These are phyloP conservation scores for Cinclus cinclus DNA, from an alignment of 2,113 vertebrate species.

Conservation along the genomic window DNA sequence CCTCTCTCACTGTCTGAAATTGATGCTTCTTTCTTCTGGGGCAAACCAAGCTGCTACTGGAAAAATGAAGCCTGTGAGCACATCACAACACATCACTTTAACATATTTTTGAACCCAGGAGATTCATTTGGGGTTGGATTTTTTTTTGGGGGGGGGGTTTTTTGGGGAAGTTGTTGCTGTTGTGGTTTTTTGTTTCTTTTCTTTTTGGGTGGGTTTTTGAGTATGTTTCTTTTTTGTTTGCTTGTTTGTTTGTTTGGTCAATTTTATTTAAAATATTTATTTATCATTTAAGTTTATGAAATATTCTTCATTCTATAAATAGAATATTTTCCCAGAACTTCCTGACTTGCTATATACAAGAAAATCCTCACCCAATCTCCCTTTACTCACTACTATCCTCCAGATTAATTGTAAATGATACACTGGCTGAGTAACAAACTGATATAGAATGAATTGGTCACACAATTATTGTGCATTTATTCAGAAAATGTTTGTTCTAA, in stretches of 20 bases:
- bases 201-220: no score
- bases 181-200: background rate
- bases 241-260: background rate
- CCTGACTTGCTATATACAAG: background rate
- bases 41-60: background rate
- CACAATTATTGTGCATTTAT: background rate
- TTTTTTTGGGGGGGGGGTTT: background rate
- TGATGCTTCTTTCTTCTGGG: constrained; percentile 11
- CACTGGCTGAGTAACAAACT: background rate
- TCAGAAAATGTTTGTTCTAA: constrained; percentile 39
- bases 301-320: background rate
- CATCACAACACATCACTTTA: background rate
- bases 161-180: background rate
- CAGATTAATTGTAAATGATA: background rate
- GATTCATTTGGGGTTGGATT: background rate
- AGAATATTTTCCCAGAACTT: background rate
- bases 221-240: background rate
- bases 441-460: background rate
- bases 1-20: background rate
- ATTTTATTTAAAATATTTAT: background rate
- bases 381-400: background rate
- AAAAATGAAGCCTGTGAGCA: background rate
- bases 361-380: background rate
- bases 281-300: background rate
- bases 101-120: background rate